Percentiles rank a stretch among this genome's conserved stretches.
phyloP scores from a whole-genome alignment of 2,888 invertebrate genomes.

The Bombylius major region DNA sequence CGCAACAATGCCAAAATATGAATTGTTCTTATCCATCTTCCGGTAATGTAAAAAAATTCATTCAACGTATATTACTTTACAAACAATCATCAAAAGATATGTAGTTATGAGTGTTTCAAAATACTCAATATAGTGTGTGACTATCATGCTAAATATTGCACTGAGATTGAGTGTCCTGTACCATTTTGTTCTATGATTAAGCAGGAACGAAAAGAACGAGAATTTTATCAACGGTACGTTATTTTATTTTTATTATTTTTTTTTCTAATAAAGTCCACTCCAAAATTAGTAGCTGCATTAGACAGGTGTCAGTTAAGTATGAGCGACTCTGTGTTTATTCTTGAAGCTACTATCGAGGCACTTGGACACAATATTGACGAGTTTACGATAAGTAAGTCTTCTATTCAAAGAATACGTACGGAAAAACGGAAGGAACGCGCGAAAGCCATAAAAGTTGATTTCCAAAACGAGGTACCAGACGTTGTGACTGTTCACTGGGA shows the following conservation, averaged over 20 bases:
- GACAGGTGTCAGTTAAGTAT: too few species aligned
- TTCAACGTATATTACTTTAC: constrained; percentile 95
- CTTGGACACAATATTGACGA: too few species aligned
- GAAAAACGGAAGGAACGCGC: too few species aligned
- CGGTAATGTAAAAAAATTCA: constrained; percentile 98
- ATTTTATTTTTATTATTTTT: neutral
- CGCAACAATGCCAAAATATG: constrained; percentile 95
- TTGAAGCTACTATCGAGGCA: constrained; percentile 12
- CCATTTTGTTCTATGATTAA: constrained; percentile 99
- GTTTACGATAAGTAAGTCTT: constrained; percentile 3
- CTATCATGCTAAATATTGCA: constrained; percentile 98
- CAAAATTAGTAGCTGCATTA: constrained; percentile 13
- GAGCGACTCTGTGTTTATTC: constrained; percentile 17
- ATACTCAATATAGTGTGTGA: constrained; percentile 97
- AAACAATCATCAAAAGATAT: constrained; percentile 88
- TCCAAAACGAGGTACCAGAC: constrained; percentile 23
- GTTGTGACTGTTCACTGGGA: constrained; percentile 24
- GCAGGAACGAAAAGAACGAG: constrained; percentile 94
- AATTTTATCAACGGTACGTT: constrained; percentile 67
- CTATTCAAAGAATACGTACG: constrained; percentile 20
- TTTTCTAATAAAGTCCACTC: constrained; percentile 6
- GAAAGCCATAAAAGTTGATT: constrained; percentile 23
- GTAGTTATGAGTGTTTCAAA: constrained; percentile 98
- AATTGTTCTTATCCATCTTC: constrained; percentile 96
- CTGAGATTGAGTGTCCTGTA: constrained; percentile 91